phyloP scores from a whole-genome alignment of 2,113 vertebrate species.

The Laticauda colubrina region DNA sequence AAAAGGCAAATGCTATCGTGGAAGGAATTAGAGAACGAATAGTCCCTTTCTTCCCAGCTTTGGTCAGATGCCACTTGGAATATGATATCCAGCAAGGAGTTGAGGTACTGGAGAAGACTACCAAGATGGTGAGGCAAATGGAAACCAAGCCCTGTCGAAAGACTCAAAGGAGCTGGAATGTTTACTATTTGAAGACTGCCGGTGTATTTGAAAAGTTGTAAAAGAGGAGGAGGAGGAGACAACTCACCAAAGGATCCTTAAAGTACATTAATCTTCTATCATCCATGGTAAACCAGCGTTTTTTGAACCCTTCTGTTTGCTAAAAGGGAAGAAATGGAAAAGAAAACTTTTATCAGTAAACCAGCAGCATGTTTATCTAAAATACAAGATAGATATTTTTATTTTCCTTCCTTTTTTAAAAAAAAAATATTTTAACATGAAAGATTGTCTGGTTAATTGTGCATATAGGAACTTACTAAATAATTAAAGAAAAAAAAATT shows the following conservation, averaged over 20 bases:
- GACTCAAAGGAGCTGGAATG: not conserved
- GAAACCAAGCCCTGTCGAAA: not conserved
- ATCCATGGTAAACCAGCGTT: constrained; percentile 96
- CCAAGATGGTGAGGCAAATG: not conserved
- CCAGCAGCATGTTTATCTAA: not conserved
- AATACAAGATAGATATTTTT: not conserved
- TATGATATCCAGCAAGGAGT: not conserved
- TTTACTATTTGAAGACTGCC: not conserved
- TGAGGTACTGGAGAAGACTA: not conserved
- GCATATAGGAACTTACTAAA: not conserved
- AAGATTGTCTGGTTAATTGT: not conserved
- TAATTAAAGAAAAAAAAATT: not conserved
- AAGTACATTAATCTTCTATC: constrained; percentile 96
- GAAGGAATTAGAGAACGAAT: not conserved
- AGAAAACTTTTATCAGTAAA: not conserved
- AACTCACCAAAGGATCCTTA: constrained; percentile 92
- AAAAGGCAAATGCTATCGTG: not conserved
- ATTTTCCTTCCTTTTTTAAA: not conserved
- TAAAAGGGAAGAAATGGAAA: constrained; percentile 41
- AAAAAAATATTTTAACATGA: not conserved
- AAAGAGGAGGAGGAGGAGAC: not conserved
- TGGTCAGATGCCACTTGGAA: not conserved
- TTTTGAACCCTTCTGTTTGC: constrained; percentile 97
- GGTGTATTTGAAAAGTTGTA: not conserved
- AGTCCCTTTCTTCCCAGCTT: not conserved